Conservation (phyloP, 2,888 invertebrate species). For the Agriopis leucophaearia region DNA sequence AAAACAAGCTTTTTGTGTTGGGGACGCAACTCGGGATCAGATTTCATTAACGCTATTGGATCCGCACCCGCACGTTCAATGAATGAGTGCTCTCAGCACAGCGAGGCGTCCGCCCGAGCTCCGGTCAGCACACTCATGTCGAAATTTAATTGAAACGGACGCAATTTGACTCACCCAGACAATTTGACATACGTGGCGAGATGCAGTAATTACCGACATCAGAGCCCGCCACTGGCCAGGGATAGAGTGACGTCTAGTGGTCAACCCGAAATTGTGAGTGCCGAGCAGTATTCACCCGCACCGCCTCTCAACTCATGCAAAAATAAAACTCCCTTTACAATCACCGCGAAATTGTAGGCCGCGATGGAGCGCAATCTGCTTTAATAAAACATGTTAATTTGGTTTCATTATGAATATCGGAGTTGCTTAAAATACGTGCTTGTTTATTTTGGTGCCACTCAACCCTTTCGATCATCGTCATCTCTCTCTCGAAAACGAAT, state of each 20-base stretch:
- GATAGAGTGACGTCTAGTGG: constrained; percentile 71
- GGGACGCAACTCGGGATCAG: constrained; percentile 27
- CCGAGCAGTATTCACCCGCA: constrained; percentile 48
- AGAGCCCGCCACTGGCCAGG: constrained; percentile 52
- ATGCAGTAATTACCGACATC: constrained; percentile 74
- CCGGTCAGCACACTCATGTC: constrained; percentile 59
- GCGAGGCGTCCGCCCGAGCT: constrained; percentile 40
- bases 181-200: constrained; percentile 60
- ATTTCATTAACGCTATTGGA: constrained; percentile 45
- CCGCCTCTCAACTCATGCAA: constrained; percentile 29
- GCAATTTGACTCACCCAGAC: constrained; percentile 62
- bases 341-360: constrained; percentile 17
- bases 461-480: constrained; percentile 4
- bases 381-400: constrained; percentile 27
- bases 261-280: constrained; percentile 54
- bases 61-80: constrained; percentile 57
- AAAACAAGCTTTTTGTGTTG: constrained; percentile 15
- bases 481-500: background rate
- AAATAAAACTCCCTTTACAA: constrained; percentile 22
- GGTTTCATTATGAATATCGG: constrained; percentile 27
- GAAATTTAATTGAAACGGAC: constrained; percentile 79
- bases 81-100: constrained; percentile 65
- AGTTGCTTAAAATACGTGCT: constrained; percentile 21
- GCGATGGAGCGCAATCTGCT: constrained; percentile 22
- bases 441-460: constrained; percentile 13